phyloP scores from a whole-genome alignment of 37 sponge, comb jelly and placozoan species.

The Cliona cf. orientalis region DNA sequence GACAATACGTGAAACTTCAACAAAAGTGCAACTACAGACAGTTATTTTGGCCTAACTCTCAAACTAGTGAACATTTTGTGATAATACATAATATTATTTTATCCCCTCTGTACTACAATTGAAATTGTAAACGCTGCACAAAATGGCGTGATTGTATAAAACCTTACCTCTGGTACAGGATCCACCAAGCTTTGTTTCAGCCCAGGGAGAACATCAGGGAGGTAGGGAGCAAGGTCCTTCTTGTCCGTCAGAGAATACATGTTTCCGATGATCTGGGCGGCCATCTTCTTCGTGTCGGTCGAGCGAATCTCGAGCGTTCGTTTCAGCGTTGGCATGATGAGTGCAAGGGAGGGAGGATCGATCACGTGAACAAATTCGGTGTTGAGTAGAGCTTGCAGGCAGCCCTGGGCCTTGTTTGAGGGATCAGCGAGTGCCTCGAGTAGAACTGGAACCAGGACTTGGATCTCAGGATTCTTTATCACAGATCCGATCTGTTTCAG shows the following conservation, averaged over 20 bases:
- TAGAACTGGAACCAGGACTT: slow-evolving; percentile 86
- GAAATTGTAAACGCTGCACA: no score
- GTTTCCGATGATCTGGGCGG: slow-evolving; percentile 95
- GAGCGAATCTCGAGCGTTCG: slow-evolving; percentile 87
- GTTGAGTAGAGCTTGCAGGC: slow-evolving; percentile 86
- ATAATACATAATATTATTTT: no score
- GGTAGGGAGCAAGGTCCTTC: slow-evolving; percentile 95
- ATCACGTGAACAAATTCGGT: slow-evolving; percentile 97
- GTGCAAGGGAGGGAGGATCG: slow-evolving; percentile 97
- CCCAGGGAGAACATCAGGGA: slow-evolving; percentile 89
- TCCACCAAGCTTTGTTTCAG: slow-evolving; percentile 91
- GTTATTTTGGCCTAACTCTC: no score
- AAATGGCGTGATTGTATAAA: no score
- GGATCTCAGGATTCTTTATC: slow-evolving; percentile 99
- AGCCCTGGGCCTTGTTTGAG: slow-evolving; percentile 70
- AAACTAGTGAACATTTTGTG: no score
- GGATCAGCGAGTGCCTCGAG: slow-evolving; percentile 85
- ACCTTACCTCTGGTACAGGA: slow-evolving; percentile 97
- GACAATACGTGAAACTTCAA: not conserved
- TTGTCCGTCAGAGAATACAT: slow-evolving; percentile 94
- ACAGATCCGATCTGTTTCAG: slow-evolving; percentile 98
- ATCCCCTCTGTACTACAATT: no score
- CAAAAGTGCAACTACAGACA: no score
- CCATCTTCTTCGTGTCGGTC: slow-evolving; percentile 96
- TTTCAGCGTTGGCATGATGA: slow-evolving; percentile 95